Base-by-base conservation (phyloP, 2,113 vertebrate species). In the Clarias batrachus region DNA sequence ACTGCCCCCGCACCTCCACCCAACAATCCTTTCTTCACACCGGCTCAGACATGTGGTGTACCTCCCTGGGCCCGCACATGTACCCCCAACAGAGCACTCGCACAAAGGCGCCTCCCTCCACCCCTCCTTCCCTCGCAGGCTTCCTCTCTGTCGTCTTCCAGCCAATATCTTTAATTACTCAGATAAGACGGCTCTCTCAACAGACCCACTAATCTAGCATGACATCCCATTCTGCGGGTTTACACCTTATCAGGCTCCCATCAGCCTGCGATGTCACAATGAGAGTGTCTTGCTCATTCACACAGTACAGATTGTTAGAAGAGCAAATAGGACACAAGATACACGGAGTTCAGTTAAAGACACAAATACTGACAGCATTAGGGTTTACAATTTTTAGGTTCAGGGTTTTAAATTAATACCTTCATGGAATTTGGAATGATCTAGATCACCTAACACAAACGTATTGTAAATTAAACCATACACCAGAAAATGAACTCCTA, bases 121-220 rank as follows among this genome's bases (percentile, higher is more conserved):
- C 33, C 78, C 82, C 60, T 37, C 70, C 81, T 25, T 27, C 54
- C 74, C 78, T 81, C 25, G 33, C 33, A 89, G 60, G 41, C 73
- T 78, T 77, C 60, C 71, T 63, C 78, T 41, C 78, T 14, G 78
- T 66, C 54, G 73, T 82, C 86, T 77, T 86, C 84, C 78, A 86
- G 68, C 27, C 89, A 88, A 83, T 90, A 87, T 87, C 89, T 86
- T 89, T 90, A 86, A 90, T 88, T 90, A 88, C 81, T 78, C 84
- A 77, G 87, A 88, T 88, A 88, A 89, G 83, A 78, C 27, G 54
- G 66, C 63, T 63, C 62, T 82, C 78, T 83, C 85, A 77, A 59
- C 71, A 82, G 77, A 83, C 81, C 14, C 80, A 82, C 52, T 89
- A 87, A 87, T 86, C 84, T 65, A 74, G 54, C 59, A 41, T 52